Evolutionary conservation across 2,797 vertebrate genomes (phyloP).

Genomic region (Decapterus maruadsi): DNA sequence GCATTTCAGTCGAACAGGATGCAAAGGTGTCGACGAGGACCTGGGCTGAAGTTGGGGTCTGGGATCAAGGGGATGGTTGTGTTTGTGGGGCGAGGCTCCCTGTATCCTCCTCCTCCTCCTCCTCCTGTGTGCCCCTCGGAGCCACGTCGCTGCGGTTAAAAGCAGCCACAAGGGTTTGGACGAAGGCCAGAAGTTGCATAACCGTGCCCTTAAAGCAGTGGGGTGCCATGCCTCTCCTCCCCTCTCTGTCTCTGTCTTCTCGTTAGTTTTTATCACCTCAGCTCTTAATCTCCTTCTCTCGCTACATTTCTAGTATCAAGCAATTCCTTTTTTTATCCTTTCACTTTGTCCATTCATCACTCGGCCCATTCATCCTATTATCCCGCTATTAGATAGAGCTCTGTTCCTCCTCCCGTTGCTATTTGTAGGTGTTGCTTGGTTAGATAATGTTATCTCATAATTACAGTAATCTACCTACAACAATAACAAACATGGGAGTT

Average conservation of each 20-base stretch:
- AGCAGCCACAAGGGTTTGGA: slow-evolving; percentile 61
- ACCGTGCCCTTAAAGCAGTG: slow-evolving; percentile 68
- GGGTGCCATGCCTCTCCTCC: slow-evolving; percentile 56
- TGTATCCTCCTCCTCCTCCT: slow-evolving; percentile 24
- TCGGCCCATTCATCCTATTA: background rate
- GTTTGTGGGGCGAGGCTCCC: slow-evolving; percentile 22
- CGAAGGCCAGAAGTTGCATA: slow-evolving; percentile 71
- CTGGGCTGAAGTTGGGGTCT: slow-evolving; percentile 24
- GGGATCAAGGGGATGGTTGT: slow-evolving; percentile 28
- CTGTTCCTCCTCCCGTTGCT: background rate
- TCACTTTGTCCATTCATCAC: slow-evolving; percentile 21
- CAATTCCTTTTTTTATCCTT: slow-evolving; percentile 25
- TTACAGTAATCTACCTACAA: background rate
- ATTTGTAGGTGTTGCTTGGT: background rate
- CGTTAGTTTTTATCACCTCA: slow-evolving; percentile 51
- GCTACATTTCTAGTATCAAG: slow-evolving; percentile 9
- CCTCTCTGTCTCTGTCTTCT: slow-evolving; percentile 32
- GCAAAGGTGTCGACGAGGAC: slow-evolving; percentile 15
- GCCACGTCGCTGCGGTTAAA: slow-evolving; percentile 57
- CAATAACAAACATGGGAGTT: background rate
- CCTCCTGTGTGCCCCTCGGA: slow-evolving; percentile 44
- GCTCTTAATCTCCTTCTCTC: slow-evolving; percentile 46
- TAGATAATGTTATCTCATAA: background rate
- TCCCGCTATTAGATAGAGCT: background rate
- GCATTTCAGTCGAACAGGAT: slow-evolving; percentile 16